Base-by-base conservation (phyloP, 2,888 invertebrate species). In the Julus scandinavius region DNA sequence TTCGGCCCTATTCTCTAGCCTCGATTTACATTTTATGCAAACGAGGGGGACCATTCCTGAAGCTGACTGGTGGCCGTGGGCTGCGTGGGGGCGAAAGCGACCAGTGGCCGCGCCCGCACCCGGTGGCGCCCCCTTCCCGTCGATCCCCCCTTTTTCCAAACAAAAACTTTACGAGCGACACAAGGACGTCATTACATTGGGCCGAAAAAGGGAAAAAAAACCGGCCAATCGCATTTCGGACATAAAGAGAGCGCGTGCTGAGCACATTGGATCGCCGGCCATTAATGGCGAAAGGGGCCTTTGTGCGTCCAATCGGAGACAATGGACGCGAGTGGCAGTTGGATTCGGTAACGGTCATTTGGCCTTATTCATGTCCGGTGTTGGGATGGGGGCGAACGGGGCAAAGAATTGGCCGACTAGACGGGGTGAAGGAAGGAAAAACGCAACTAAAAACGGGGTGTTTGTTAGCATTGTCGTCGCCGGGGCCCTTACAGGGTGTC, bases 241-340 rank as follows among this genome's bases (percentile, higher is more conserved):
- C 58, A 58, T 58, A 58, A 58, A 58, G 58, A 15, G 17, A 11
- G 58, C 58, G 58, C 58, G 58, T 58, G 58, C 58, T 58, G 58
- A 1, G 58, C 58, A 58, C 58, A 58, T 58, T 58, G 58, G 58
- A 58, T 13, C 58, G 17, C 58, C 58, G 15, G 58, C 58, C 58
- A 58, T 58, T 58, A 58, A 58, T 58, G 58, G 15, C 58, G 58
- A 15, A 17, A 58, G 58, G 58, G 58, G 58, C 58, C 58, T 58
- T 58, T 58, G 58, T 58, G 58, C 58, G 58, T 58, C 58, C 58
- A 58, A 58, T 58, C 17, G 58, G 58, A 58, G 58, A 58, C 58
- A 58, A 58, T 17, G 58, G 58, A 17, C 17, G 58, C 17, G 17
- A 15, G 17, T 15, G 17, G 58, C 58, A 58, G 58, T 58, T 58